phyloP scores from a whole-genome alignment of 1,140 invertebrate species.

The Drosophila sechellia region DNA sequence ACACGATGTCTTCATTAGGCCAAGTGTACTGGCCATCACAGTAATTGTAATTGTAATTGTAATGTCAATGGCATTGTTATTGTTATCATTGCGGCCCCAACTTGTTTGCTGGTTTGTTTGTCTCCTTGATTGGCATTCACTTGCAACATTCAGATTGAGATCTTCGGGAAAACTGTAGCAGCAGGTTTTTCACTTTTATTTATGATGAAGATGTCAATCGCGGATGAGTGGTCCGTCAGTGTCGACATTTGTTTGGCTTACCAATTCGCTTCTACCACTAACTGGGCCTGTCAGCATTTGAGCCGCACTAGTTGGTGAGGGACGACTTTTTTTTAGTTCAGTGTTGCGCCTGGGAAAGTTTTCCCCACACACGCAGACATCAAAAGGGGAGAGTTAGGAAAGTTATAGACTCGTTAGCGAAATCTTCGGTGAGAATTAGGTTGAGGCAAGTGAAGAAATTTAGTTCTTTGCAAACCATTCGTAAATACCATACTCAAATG shows the following conservation, averaged over 20 bases:
- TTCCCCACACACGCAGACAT: constrained; percentile 23
- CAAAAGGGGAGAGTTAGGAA: constrained; percentile 48
- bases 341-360: constrained; percentile 60
- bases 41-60: constrained; percentile 62
- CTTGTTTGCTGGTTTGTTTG: constrained; percentile 61
- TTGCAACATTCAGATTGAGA: constrained; percentile 71
- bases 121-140: constrained; percentile 79
- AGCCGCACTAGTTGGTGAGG: constrained; percentile 53
- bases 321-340: constrained; percentile 33
- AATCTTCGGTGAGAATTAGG: constrained; percentile 16
- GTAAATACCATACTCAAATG: too few species aligned
- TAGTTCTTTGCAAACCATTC: not conserved
- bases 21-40: constrained; percentile 40
- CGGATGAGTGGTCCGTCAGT: constrained; percentile 42
- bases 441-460: constrained; percentile 20
- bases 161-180: constrained; percentile 54
- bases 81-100: constrained; percentile 60
- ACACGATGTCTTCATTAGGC: constrained; percentile 68
- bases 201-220: constrained; percentile 84
- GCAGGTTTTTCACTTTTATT: constrained; percentile 82
- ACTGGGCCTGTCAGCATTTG: constrained; percentile 46
- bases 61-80: constrained; percentile 70
- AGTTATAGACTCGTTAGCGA: constrained; percentile 26
- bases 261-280: constrained; percentile 56
- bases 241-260: constrained; percentile 77